Base-by-base conservation (phyloP, 37 sponge, comb jelly and placozoan genomes). In the Sycon ciliatum region DNA sequence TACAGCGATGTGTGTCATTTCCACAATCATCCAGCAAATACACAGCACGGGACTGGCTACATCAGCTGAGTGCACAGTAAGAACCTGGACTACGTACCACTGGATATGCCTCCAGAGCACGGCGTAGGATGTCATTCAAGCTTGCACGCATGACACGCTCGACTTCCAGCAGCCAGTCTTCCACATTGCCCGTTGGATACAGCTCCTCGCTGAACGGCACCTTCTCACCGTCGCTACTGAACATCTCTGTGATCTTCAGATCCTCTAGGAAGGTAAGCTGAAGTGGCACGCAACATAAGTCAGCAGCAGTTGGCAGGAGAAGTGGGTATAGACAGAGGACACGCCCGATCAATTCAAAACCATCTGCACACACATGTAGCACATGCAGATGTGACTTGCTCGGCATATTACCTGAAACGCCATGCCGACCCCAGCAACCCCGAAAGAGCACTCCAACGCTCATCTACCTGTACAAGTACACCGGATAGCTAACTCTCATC, bases 111-210 rank as follows among this genome's bases (percentile, higher is more conserved):
- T 80, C 84, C 9, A 97, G 74, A 13, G 99, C 76, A 56, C 83
- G 80, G 9, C 77, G 57, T 46, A 92, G 84, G 78, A 86, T 81
- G n/a, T 79, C 46, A 60, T 86, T 85, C 63, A 97, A 71, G 33
- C 84, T 82, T 58, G 34, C 65, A 34, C 82, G 76, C 99, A 97
- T 97, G 58, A 92, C 85, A 33, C 84, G 71, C 85, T 97, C 93
- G 53, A 97, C 99, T 62, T 92, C 83, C 65, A 92, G 72, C 49
- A 97, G 78, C 99, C 99, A 97, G 77, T 89, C 82, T 84, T 97
- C 99, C 68, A 97, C 99, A 72, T 89, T 97, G 29, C 99, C 99
- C 35, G 32, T 86, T 4, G 99, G 99, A 69, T 92, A 92, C 20
- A 97, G 77, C 33, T 74, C 72, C 70, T 92, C 87, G 39, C 75